These are phyloP conservation scores for Diaphora mendica DNA, from an alignment of 2,888 invertebrate species.

Conservation along the genomic window DNA sequence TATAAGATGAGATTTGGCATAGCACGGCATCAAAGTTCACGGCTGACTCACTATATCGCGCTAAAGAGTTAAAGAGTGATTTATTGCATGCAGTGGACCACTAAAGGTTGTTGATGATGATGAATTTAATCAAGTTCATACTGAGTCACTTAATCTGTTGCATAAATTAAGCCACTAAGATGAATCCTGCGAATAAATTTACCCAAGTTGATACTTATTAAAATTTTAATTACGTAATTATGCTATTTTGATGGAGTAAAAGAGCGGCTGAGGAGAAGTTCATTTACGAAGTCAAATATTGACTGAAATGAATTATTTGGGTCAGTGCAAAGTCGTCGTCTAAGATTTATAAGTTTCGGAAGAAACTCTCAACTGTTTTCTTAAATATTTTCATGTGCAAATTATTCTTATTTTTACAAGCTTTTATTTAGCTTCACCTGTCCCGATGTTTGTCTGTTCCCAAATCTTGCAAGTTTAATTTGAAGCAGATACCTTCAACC, in stretches of 20 bases:
- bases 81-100: too few relatives aligned
- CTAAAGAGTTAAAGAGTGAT: too few relatives aligned
- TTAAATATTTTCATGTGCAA: neutral
- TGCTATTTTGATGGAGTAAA: conserved; percentile 60
- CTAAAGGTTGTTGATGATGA: too few relatives aligned
- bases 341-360: conserved; percentile 30
- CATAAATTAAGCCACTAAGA: conserved; percentile 43
- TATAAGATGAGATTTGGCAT: too few relatives aligned
- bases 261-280: conserved; percentile 50
- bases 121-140: conserved; percentile 16
- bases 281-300: conserved; percentile 59
- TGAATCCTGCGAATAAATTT: conserved; percentile 39
- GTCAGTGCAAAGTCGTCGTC: conserved; percentile 26
- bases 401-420: neutral
- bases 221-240: conserved; percentile 69
- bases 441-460: too few relatives aligned
- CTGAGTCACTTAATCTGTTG: conserved; percentile 39
- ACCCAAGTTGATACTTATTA: conserved; percentile 55
- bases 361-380: conserved; percentile 10
- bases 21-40: too few relatives aligned
- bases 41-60: too few relatives aligned
- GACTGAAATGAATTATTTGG: conserved; percentile 57
- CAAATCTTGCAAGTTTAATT: too few relatives aligned
- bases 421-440: too few relatives aligned
- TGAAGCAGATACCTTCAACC: too few relatives aligned